These are phyloP conservation scores for Steinernema hermaphroditum DNA, from an alignment of 2,888 invertebrate genomes.

Conservation along the genomic window DNA sequence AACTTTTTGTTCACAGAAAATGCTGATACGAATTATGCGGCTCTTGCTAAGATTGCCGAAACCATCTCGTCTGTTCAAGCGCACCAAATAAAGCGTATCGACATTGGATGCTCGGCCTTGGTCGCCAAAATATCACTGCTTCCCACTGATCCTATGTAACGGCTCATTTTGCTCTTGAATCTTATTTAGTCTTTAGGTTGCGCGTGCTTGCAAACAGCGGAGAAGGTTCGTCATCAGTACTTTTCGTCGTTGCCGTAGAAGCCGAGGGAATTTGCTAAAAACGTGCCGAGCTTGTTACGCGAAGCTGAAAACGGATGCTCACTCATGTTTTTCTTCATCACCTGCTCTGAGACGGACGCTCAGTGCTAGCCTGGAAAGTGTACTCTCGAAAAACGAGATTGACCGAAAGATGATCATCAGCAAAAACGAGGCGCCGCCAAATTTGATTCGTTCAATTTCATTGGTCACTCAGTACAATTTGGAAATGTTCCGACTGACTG, in stretches of 20 bases:
- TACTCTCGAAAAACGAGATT: neutral
- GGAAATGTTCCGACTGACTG: constrained; percentile 58
- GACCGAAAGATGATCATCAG: constrained; percentile 34
- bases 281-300: neutral
- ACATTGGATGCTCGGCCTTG: neutral
- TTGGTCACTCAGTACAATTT: constrained; percentile 52
- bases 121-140: neutral
- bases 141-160: constrained; percentile 1
- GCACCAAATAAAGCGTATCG: neutral
- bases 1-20: constrained; percentile 61
- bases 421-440: constrained; percentile 43
- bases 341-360: neutral
- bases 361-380: neutral
- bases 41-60: constrained; percentile 7
- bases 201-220: constrained; percentile 10
- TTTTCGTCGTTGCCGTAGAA: neutral
- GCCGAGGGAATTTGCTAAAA: neutral
- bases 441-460: constrained; percentile 48
- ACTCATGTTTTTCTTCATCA: constrained; percentile 10
- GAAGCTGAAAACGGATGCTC: neutral
- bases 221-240: neutral
- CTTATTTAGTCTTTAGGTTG: neutral
- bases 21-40: constrained; percentile 37
- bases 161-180: neutral
- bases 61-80: neutral